A percentile compares a stretch with the other conserved stretches of the same genome.
Conservation (phyloP, 2,797 vertebrate species). For the Gymnopithys bicolor region DNA sequence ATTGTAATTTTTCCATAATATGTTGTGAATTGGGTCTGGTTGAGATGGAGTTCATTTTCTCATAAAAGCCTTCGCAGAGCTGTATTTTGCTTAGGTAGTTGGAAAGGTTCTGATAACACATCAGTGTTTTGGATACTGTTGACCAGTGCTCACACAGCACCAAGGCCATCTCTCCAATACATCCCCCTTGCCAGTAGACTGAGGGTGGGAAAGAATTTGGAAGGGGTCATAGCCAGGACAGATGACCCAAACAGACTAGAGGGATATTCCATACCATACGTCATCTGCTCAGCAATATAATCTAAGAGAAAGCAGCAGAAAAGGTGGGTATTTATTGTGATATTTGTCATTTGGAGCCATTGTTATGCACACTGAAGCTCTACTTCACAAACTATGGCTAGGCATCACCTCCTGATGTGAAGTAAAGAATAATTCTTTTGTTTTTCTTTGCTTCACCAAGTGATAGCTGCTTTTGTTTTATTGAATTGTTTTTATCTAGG, state of each 20-base stretch:
- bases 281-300: not conserved
- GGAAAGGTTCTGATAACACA: not conserved
- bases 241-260: not conserved
- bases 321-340: not conserved
- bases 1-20: not conserved
- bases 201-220: not conserved
- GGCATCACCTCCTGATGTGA: not conserved
- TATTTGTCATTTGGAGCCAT: not conserved
- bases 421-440: not conserved
- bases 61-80: not conserved
- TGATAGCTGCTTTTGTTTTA: not conserved
- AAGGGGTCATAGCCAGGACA: not conserved
- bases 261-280: not conserved
- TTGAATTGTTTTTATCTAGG: not conserved
- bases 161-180: not conserved
- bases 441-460: not conserved
- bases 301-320: not conserved
- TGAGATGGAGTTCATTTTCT: not conserved
- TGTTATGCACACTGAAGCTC: not conserved
- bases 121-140: not conserved
- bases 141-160: not conserved
- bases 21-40: fast-evolving
- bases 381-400: not conserved
- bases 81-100: not conserved
- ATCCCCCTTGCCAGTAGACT: not conserved